Percentiles rank a stretch among this genome's conserved stretches.
These are phyloP conservation scores for Zophobas morio DNA, from an alignment of 1,140 invertebrate species.

Conservation along the genomic window DNA sequence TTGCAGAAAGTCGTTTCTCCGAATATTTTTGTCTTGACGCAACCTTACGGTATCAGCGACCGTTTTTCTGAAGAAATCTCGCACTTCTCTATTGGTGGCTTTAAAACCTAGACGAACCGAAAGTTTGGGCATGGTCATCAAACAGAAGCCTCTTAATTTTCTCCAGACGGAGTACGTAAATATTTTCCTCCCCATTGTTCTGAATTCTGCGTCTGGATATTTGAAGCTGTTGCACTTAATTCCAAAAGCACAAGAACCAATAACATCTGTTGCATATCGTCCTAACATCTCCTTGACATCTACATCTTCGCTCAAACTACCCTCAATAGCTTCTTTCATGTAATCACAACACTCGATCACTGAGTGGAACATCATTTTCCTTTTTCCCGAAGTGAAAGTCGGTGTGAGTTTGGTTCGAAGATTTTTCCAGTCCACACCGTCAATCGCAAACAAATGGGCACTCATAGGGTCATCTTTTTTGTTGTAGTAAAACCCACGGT, in stretches of 20 bases:
- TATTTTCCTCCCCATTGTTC: constrained; percentile 23
- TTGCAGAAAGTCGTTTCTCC: constrained; percentile 71
- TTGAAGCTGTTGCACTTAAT: constrained; percentile 66
- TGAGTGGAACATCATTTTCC: constrained; percentile 29
- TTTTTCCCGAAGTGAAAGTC: constrained; percentile 60
- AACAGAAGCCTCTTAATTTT: constrained; percentile 36
- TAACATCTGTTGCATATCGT: constrained; percentile 12
- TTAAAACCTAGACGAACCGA: not conserved
- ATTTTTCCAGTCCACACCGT: constrained; percentile 69
- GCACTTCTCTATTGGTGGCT: constrained; percentile 54
- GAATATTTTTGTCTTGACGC: constrained; percentile 67
- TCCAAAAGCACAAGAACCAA: constrained; percentile 67
- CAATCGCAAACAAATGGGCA: constrained; percentile 67
- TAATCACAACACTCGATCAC: constrained; percentile 14
- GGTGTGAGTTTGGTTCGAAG: constrained; percentile 67
- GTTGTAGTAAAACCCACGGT: constrained; percentile 65
- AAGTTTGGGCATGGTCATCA: constrained; percentile 20
- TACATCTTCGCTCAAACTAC: not conserved
- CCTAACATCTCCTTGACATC: constrained; percentile 15
- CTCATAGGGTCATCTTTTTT: constrained; percentile 68
- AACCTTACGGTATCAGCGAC: constrained; percentile 68
- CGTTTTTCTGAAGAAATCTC: constrained; percentile 68
- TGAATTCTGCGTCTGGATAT: constrained; percentile 30
- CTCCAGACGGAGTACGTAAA: constrained; percentile 6
- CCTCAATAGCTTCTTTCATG: constrained; percentile 7